These are phyloP conservation scores for Papilio gigon DNA, from an alignment of 2,888 invertebrate genomes.

Conservation along the genomic window DNA sequence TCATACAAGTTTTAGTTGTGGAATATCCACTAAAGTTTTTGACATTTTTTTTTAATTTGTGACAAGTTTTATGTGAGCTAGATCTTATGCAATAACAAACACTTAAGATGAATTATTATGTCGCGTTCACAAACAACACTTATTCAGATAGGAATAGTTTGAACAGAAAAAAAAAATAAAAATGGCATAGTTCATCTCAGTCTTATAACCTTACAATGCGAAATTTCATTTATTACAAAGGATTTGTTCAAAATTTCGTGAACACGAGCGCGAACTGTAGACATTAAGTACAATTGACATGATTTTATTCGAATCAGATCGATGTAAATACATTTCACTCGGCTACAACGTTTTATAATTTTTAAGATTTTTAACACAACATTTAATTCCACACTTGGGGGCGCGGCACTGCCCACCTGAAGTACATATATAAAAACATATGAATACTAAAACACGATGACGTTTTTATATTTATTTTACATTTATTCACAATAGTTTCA, in stretches of 20 bases:
- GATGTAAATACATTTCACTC: constrained; percentile 36
- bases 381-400: neutral
- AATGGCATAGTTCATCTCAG: constrained; percentile 55
- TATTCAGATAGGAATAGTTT: constrained; percentile 35
- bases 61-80: constrained; percentile 54
- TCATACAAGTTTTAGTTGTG: no score
- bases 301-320: constrained; percentile 35
- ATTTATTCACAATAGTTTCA: no score
- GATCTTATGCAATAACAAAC: constrained; percentile 10
- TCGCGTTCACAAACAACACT: constrained; percentile 39
- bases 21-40: neutral
- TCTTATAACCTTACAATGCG: constrained; percentile 54
- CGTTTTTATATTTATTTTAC: no score
- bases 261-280: constrained; percentile 49
- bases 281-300: constrained; percentile 55
- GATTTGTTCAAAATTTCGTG: constrained; percentile 51
- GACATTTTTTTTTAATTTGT: constrained; percentile 49
- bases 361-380: neutral
- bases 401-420: neutral
- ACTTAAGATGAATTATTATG: constrained; percentile 37
- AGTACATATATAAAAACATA: no score
- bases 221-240: neutral
- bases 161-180: constrained; percentile 36
- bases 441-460: no score
- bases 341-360: neutral